Conservation (phyloP, 2,797 vertebrate species). For the Pelochelys cantorii region DNA sequence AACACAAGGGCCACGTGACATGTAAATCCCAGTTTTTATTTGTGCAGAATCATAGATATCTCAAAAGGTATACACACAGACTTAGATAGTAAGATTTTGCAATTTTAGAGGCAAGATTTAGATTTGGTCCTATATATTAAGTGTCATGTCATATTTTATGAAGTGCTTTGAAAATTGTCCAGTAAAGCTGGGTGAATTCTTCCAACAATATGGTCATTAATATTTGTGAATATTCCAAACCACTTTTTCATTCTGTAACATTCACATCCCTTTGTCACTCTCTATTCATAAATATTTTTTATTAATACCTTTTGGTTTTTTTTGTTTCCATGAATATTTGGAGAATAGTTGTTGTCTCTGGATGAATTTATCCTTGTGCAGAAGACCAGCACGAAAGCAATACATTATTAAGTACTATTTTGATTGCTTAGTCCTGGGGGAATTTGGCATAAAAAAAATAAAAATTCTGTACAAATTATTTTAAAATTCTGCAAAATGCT, state of each 20-base stretch:
- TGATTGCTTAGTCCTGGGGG: neutral
- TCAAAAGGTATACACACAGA: neutral
- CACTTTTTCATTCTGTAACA: neutral
- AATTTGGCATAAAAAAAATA: no score
- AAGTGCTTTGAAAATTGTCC: neutral
- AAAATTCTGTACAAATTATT: no score
- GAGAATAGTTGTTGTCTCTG: neutral
- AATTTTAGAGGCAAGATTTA: neutral
- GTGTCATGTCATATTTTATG: neutral
- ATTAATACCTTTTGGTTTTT: neutral
- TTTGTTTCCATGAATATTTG: neutral
- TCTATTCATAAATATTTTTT: neutral
- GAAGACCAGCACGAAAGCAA: neutral
- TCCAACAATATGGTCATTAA: neutral
- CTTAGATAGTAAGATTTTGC: no score
- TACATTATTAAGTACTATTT: neutral
- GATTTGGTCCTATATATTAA: neutral
- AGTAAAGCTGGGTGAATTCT: neutral
- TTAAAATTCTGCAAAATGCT: no score
- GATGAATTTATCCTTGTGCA: neutral
- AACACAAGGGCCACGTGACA: neutral
- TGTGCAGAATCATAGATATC: neutral
- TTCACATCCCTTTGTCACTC: neutral
- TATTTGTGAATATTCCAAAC: neutral
- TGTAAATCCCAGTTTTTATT: neutral